These are phyloP conservation scores for Knipowitschia caucasica DNA, from an alignment of 2,797 vertebrate genomes.

Conservation along the genomic window DNA sequence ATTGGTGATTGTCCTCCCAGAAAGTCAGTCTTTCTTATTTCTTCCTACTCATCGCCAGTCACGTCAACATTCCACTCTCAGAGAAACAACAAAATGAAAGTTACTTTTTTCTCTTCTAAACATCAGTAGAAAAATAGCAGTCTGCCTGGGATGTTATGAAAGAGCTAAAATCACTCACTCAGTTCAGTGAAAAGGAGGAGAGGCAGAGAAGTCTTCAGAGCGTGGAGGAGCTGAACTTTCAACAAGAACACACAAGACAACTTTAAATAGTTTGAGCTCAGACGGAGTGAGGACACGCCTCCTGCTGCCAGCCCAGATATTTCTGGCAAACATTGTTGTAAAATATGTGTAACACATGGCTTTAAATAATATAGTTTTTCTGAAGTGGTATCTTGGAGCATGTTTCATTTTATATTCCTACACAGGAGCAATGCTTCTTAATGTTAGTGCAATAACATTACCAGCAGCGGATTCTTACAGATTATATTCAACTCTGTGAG, in stretches of 20 bases:
- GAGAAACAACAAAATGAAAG: background rate
- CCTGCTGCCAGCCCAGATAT: slow-evolving; percentile 2
- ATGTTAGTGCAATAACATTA: too few species aligned
- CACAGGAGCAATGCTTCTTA: too few species aligned
- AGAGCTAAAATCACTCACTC: slow-evolving; percentile 53
- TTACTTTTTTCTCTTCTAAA: background rate
- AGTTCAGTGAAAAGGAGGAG: slow-evolving; percentile 22
- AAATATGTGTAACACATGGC: too few species aligned
- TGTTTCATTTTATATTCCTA: background rate
- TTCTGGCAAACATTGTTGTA: background rate
- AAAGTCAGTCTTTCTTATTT: background rate
- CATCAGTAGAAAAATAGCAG: background rate
- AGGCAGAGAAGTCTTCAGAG: slow-evolving; percentile 19
- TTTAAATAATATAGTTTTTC: background rate
- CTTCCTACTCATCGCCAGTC: background rate
- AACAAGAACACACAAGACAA: slow-evolving; percentile 1
- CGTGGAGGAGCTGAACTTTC: slow-evolving; percentile 6
- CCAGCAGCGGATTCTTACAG: too few species aligned
- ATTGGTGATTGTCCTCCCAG: too few species aligned
- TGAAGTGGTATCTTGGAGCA: background rate
- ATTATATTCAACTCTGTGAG: too few species aligned
- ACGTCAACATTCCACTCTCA: background rate
- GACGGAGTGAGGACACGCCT: slow-evolving; percentile 41
- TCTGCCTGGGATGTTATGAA: background rate
- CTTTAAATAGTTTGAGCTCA: slow-evolving; percentile 42